These are phyloP conservation scores for Melangyna quadrimaculata DNA, from an alignment of 2,888 invertebrate species.

Conservation along the genomic window DNA sequence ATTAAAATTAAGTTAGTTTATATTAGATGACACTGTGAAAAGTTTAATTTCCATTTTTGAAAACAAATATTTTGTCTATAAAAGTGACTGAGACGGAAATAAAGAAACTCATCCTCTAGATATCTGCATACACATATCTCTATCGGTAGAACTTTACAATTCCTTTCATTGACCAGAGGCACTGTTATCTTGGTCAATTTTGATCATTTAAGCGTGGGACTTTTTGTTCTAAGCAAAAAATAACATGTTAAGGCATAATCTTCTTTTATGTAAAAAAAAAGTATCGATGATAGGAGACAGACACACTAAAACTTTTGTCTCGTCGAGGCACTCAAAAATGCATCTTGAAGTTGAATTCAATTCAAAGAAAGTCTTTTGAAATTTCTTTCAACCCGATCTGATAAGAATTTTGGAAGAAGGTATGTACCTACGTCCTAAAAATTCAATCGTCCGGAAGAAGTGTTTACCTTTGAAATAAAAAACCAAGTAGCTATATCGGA, in stretches of 20 bases:
- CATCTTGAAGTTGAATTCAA: not conserved
- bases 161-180: not conserved
- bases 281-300: constrained; percentile 1
- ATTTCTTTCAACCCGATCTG: constrained; percentile 28
- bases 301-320: not conserved
- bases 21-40: no score
- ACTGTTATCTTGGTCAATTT: not conserved
- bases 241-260: not conserved
- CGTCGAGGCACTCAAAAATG: not conserved
- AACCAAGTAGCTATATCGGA: not conserved
- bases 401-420: constrained; percentile 17
- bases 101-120: not conserved
- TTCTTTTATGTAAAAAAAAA: not conserved
- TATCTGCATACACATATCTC: not conserved
- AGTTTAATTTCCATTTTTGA: no score
- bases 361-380: not conserved
- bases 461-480: not conserved
- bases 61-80: no score
- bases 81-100: no score
- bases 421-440: not conserved
- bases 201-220: not conserved
- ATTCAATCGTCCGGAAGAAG: constrained; percentile 57
- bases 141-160: not conserved
- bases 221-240: not conserved
- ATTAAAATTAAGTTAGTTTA: no score